These are phyloP conservation scores for Sarcophaga carnaria DNA, from an alignment of 2,888 invertebrate species.

Conservation along the genomic window DNA sequence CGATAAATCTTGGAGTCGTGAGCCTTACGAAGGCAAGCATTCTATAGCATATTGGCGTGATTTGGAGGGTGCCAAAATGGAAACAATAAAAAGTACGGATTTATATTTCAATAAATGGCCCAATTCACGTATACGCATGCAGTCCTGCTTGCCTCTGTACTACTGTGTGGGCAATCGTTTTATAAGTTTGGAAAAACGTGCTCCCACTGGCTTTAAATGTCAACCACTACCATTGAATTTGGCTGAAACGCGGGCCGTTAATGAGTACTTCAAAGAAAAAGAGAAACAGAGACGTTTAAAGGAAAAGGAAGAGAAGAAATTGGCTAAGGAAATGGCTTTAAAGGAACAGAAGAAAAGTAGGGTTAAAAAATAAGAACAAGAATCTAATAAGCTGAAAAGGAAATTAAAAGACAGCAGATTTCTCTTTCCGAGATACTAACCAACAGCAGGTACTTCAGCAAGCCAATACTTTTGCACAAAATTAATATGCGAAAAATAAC, in stretches of 20 bases:
- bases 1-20: constrained; percentile 73
- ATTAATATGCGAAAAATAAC: no score
- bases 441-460: no score
- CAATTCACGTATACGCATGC: constrained; percentile 71
- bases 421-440: no score
- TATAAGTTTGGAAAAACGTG: constrained; percentile 71
- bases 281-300: constrained; percentile 17
- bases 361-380: not conserved
- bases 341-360: constrained; percentile 1
- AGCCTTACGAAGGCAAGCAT: constrained; percentile 45
- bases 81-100: constrained; percentile 70
- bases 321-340: not conserved
- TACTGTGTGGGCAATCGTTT: constrained; percentile 76
- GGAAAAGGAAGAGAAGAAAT: constrained; percentile 17
- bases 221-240: constrained; percentile 75
- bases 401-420: no score
- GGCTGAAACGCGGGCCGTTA: constrained; percentile 61
- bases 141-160: constrained; percentile 75
- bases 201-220: constrained; percentile 76
- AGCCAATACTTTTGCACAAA: no score
- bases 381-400: not conserved
- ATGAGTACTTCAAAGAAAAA: not conserved
- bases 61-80: constrained; percentile 70
- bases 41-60: constrained; percentile 76
- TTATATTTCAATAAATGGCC: constrained; percentile 73